Conservation (phyloP, 2,888 invertebrate genomes). For the Drosophila picticornis region DNA sequence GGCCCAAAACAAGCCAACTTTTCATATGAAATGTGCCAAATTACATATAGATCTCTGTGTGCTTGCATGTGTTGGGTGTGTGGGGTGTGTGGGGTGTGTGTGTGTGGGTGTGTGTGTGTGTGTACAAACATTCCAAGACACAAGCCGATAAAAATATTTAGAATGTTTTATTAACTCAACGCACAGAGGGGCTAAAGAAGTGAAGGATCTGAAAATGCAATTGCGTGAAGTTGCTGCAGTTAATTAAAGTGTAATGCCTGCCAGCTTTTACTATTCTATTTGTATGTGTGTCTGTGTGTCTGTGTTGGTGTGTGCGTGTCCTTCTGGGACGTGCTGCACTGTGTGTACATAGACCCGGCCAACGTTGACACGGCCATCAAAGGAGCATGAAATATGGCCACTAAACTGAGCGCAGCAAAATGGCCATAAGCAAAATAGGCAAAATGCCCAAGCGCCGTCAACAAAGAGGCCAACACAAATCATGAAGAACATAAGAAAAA, state of each 20-base stretch:
- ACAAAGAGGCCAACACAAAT: constrained; percentile 54
- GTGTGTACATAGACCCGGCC: constrained; percentile 3
- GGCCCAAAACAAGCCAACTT: constrained; percentile 47
- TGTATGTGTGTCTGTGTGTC: not conserved
- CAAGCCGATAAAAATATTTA: constrained; percentile 64
- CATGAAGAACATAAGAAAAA: constrained; percentile 24
- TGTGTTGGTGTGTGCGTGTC: not conserved
- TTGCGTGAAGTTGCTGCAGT: constrained; percentile 52
- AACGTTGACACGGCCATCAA: constrained; percentile 65
- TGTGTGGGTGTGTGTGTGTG: not conserved
- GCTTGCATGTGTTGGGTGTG: not conserved
- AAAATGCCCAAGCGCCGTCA: constrained; percentile 52
- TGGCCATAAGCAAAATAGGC: constrained; percentile 48
- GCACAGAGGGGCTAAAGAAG: constrained; percentile 1
- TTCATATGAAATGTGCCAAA: constrained; percentile 70
- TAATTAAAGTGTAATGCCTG: constrained; percentile 61
- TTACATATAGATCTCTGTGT: constrained; percentile 30
- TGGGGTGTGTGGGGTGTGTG: not conserved
- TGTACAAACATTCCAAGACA: constrained; percentile 29
- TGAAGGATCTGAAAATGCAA: constrained; percentile 42
- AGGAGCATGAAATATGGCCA: constrained; percentile 61
- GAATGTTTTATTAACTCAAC: constrained; percentile 63
- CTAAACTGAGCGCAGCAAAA: constrained; percentile 47
- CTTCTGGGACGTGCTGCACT: not conserved
- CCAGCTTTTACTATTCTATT: constrained; percentile 2